Evolutionary conservation across 2,797 vertebrate species (phyloP).

Genomic region (Lophius americanus): DNA sequence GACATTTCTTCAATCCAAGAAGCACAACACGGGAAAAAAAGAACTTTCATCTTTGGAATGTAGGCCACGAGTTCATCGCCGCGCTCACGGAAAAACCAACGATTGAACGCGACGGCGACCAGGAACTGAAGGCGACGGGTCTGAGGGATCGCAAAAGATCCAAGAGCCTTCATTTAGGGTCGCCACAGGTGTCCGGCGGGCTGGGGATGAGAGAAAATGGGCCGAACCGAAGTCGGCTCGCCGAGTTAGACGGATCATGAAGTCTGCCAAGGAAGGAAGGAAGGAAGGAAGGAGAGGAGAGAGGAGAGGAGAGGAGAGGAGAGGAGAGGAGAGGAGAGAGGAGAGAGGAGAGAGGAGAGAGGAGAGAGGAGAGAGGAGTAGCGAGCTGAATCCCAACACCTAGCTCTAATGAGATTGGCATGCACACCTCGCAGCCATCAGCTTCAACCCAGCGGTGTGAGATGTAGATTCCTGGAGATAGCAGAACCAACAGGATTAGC

Average conservation of each 20-base stretch:
- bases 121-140: conserved; percentile 24
- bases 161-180: conserved; percentile 66
- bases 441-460: conserved; percentile 50
- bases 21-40: conserved; percentile 1
- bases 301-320: conserved; percentile 25
- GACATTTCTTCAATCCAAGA: conserved; percentile 14
- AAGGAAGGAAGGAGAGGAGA: neutral
- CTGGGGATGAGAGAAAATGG: conserved; percentile 59
- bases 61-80: conserved; percentile 7
- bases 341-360: no score
- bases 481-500: conserved; percentile 66
- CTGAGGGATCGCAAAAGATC: conserved; percentile 54
- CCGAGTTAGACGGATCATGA: conserved; percentile 52
- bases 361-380: conserved; percentile 29
- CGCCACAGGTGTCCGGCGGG: conserved; percentile 55
- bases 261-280: conserved; percentile 39
- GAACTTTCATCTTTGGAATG: neutral
- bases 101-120: conserved; percentile 16
- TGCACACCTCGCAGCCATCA: conserved; percentile 63
- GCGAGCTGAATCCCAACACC: conserved; percentile 78
- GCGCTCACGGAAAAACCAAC: conserved; percentile 32
- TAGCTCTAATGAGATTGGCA: conserved; percentile 73
- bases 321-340: no score
- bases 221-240: conserved; percentile 50
- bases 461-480: conserved; percentile 66